Base-by-base conservation (phyloP, 2,888 invertebrate species). In the Apotomis betuletana region DNA sequence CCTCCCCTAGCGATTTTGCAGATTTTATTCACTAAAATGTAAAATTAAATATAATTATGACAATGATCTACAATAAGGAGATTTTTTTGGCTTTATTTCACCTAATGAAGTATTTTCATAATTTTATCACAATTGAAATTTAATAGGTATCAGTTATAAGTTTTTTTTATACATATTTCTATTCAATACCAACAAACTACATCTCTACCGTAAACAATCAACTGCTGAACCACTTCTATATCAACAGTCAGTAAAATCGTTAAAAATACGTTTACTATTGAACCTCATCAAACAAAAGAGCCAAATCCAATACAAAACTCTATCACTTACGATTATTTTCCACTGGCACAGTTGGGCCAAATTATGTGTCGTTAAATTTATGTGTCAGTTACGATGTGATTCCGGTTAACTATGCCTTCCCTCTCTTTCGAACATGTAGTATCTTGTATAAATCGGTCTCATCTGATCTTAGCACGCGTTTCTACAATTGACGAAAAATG, bases 221-320 rank as follows among this genome's bases (percentile, higher is more conserved):
- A 6, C 65, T 49, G 67, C 67, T 59, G 59, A 52, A 6, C 52
- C 59, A 59, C 58, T 59, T 38, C 49, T 67, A 59, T 59, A 27
- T 67, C 67, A 67, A 51, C 67, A 59, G 51, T 38, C 52, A 60
- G 52, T 67, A 59, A 67, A 59, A 67, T 59, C 51, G 59, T 59
- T 52, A 59, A 67, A 41, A 67, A 67, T 67, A 58, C 58, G 8
- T 51, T 62, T 59, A 12, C 41, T 52, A 51, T 13, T n/a, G 51
- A 51, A 51, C 59, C 58, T 13, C 46, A 8, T 49, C 49, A 49
- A 6, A 10, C 49, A 49, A 49, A 49, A 49, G 9, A 5, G 6
- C 49, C 3, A 0, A 49, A 49, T 9, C 9, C 49, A 6, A 10
- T 5, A 49, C 49, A 3, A 10, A 49, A 49, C 5, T 10, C 9